Conservation (phyloP, 2,113 vertebrate species). For the Tretioscincus oriximinensis region DNA sequence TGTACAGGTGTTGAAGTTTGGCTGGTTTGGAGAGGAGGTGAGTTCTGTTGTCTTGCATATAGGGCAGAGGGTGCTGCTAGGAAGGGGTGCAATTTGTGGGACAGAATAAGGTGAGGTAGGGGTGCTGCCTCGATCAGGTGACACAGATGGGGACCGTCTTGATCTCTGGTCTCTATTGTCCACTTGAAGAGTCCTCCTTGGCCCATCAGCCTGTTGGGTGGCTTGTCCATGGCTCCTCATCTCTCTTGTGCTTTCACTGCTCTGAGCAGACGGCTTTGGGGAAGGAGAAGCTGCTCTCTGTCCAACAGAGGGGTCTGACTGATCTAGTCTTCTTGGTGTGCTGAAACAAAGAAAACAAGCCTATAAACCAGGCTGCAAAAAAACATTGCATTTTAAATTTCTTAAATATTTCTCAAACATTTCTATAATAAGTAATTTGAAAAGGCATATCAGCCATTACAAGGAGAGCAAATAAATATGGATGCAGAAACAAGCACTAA, state of each 20-base stretch:
- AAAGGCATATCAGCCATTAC: background rate
- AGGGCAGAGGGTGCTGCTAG: constrained; percentile 96
- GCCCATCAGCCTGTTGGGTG: constrained; percentile 54
- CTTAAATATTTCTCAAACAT: background rate
- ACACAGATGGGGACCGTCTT: constrained; percentile 78
- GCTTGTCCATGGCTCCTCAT: constrained; percentile 68
- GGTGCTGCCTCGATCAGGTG: constrained; percentile 87
- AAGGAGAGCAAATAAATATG: background rate
- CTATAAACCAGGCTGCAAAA: constrained; percentile 9
- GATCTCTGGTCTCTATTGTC: constrained; percentile 72
- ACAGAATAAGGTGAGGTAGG: constrained; percentile 95
- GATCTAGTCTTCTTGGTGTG: constrained; percentile 69
- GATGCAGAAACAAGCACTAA: too few relatives aligned
- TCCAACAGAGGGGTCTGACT: constrained; percentile 64
- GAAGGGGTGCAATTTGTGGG: constrained; percentile 96
- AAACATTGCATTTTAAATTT: background rate
- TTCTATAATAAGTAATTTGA: background rate
- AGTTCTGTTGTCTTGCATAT: constrained; percentile 97
- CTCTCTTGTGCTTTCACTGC: constrained; percentile 68
- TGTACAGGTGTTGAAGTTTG: constrained; percentile 92
- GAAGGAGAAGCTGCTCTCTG: constrained; percentile 70
- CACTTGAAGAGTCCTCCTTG: constrained; percentile 74
- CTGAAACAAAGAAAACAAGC: constrained; percentile 67
- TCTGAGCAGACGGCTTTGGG: constrained; percentile 53
- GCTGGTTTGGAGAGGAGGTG: constrained; percentile 85